phyloP scores from a whole-genome alignment of 2,113 vertebrate species.

The Butorides virescens region DNA sequence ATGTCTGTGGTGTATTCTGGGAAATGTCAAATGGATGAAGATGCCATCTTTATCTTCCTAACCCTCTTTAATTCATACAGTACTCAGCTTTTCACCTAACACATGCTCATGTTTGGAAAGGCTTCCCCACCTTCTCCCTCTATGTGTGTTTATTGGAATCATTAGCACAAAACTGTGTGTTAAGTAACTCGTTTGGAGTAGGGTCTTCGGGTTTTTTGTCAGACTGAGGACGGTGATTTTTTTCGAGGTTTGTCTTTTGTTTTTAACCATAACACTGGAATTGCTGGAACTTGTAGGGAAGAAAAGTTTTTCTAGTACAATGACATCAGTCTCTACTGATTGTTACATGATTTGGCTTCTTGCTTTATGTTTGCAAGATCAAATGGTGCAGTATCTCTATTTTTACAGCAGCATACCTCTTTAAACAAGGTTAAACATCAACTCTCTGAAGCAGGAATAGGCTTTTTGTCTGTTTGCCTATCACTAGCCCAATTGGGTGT shows the following conservation, averaged over 20 bases:
- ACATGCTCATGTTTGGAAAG: neutral
- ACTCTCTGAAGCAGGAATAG: neutral
- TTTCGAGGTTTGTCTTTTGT: neutral
- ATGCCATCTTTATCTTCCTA: neutral
- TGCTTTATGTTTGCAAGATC: neutral
- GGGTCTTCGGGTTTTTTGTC: neutral
- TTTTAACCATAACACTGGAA: neutral
- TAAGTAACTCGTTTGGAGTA: neutral
- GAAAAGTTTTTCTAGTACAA: neutral
- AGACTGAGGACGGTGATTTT: accelerated
- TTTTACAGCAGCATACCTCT: neutral
- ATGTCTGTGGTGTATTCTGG: neutral
- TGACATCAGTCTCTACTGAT: neutral
- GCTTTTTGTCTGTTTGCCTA: neutral
- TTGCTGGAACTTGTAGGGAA: neutral
- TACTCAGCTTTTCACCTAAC: neutral
- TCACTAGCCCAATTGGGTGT: neutral
- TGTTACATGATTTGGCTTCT: neutral
- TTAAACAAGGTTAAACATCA: neutral
- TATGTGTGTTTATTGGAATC: neutral
- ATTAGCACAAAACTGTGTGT: neutral
- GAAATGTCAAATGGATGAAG: neutral
- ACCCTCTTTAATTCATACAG: neutral
- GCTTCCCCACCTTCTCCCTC: neutral
- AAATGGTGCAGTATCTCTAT: neutral